phyloP scores from a whole-genome alignment of 92 coral and sea anemone genomes.

The Zoanthus solanderi region DNA sequence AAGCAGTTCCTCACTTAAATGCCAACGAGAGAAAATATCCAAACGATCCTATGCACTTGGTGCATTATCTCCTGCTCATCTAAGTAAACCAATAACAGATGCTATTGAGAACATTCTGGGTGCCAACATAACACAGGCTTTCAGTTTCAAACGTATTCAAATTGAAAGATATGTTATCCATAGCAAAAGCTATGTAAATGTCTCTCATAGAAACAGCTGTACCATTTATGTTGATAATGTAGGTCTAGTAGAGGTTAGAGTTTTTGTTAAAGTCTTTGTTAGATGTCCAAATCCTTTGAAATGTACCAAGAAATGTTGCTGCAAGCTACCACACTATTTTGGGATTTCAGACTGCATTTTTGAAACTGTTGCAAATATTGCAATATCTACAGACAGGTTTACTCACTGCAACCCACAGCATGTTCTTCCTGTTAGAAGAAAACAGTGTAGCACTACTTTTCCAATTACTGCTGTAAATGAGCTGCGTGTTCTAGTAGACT shows the following conservation, averaged over 20 bases:
- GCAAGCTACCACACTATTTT: slow-evolving; percentile 63
- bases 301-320: slow-evolving; percentile 60
- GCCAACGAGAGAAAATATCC: slow-evolving; percentile 60
- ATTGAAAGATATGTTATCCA: slow-evolving; percentile 63
- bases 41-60: slow-evolving; percentile 67
- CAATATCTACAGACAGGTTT: slow-evolving; percentile 54
- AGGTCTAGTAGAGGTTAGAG: slow-evolving; percentile 59
- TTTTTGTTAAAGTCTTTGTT: slow-evolving; percentile 62
- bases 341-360: slow-evolving; percentile 61
- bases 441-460: slow-evolving; percentile 46
- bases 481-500: slow-evolving; percentile 62
- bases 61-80: slow-evolving; percentile 59
- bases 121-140: slow-evolving; percentile 39
- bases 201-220: slow-evolving; percentile 63
- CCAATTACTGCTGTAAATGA: slow-evolving; percentile 49
- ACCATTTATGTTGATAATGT: slow-evolving; percentile 58
- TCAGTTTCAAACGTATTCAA: slow-evolving; percentile 62
- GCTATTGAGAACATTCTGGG: slow-evolving; percentile 60
- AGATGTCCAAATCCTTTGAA: slow-evolving; percentile 65
- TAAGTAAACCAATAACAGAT: slow-evolving; percentile 35
- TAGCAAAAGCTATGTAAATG: slow-evolving; percentile 63
- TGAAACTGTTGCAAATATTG: slow-evolving; percentile 47
- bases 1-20: slow-evolving; percentile 53
- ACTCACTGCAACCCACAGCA: slow-evolving; percentile 58
- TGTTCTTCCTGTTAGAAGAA: slow-evolving; percentile 63